Base-by-base conservation (phyloP, 2,113 vertebrate species). In the Chloebia gouldiae region DNA sequence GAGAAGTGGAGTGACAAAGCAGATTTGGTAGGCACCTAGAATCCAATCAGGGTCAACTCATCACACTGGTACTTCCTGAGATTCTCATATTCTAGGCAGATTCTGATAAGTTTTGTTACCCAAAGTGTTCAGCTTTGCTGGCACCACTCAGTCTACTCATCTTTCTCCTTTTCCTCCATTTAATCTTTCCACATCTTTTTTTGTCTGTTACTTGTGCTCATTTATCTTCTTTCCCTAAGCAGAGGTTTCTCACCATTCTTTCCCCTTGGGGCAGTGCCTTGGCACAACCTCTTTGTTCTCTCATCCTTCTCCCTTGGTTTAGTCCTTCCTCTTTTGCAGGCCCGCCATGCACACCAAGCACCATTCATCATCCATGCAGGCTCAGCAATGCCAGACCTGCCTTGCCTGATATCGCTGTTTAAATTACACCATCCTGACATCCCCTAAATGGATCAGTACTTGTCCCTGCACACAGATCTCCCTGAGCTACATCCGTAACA, bases 401-500 rank as follows among this genome's bases (percentile, higher is more conserved):
- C 33, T 66, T 27, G 39, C 72, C 61, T 76, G n/a, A 61, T 40
- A 47, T n/a, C 19, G 37, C 13, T 83, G 39, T 17, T 72, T 72
- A 90, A 85, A 82, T 85, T 27, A 70, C 45, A 53, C 21, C 19
- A 33, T 30, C 35, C 31, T 78, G 45, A 56, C 37, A 19, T 37
- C 30, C 69, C 11, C 50, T 77, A 66, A 86, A n/a, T 20, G 63
- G 37, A 44, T 77, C 59, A 54, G 31, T 16, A 45, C 57, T 51
- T 72, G 45, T 51, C 7, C 28, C 23, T 68, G 57, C 45, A n/a
- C 49, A 51, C 37, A 16, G 37, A 76, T 79, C 40, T 94, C 37
- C 72, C 53, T 21, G 20, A 56, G 30, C 8, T 49, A 49, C 1
- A 0, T 51, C 64, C 0, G 0, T 61, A 88, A 86, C 17, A 65